Evolutionary conservation across 2,113 vertebrate species (phyloP), one percentile per base, ranked within the genome.

Genomic region (Rhinopomastus cyanomelas): DNA sequence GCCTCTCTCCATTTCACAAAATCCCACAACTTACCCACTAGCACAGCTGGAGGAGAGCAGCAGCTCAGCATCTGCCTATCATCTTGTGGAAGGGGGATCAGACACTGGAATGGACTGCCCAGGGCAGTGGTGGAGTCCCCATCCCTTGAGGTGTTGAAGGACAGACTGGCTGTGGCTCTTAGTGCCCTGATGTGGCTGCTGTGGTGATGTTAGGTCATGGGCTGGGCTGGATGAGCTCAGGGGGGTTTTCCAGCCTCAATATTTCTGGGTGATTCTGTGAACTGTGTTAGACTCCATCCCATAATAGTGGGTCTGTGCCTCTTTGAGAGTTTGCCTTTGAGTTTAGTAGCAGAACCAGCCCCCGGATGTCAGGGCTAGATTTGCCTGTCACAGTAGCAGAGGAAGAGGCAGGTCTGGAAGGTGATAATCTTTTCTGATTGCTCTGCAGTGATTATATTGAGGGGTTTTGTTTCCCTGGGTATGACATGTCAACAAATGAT

Each of bases 251-350:
- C 39, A 42, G 39, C 39, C 39, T 42, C 39, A 42, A 15, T 42
- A 42, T 12, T 42, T 12, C 39, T 42, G 39, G 11, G n/a, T n/a
- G n/a, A n/a, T n/a, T n/a, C n/a, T n/a, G n/a, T n/a, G n/a, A n/a
- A n/a, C n/a, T n/a, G n/a, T n/a, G n/a, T n/a, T n/a, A n/a, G n/a
- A 39, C 49, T 86, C 32, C 55, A 0, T 27, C 61, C 29, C 30
- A 17, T 17, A 61, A 46, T 12, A 57, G n/a, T 21, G 62, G 19
- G 17, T 78, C 53, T 92, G 65, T 66, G 67, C 37, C 57, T 78
- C 9, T 86, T 88, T 51, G 55, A 67, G 49, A 37, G 23, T 56
- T 94, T 88, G 59, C 37, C 80, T 90, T 90, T 93, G 67, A 39
- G 62, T 87, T 84, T 81, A 26, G 51, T 29, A 26, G 46, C 51